Evolutionary conservation across 2,797 vertebrate genomes (phyloP), one percentile per base, ranked within the genome.

Genomic region (Sarcoramphus papa): DNA sequence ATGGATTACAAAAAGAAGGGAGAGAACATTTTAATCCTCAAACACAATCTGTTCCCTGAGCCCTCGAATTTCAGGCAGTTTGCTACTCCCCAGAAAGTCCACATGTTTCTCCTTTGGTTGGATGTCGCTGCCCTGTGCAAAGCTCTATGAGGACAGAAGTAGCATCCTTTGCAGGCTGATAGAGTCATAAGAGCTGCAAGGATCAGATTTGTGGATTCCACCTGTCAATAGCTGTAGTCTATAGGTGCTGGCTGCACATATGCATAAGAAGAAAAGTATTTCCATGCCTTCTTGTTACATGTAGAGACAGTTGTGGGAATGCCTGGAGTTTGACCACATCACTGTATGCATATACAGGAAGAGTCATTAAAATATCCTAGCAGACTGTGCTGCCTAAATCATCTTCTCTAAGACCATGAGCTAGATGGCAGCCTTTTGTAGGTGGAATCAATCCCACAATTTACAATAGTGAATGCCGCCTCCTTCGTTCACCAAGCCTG

Each of bases 181-280:
- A 54, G 60, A 54, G n/a, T 20, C 9, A 0, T 27, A 33, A 50
- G 7, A 41, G 3, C 8, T 47, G 9, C 35, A 65, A 31, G 28
- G 56, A 75, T 47, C 41, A 28, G 4, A 31, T 50, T 3, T 78
- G 15, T 70, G 28, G 15, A 40, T 80, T 81, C 30, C 4, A 2
- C 7, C 33, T 47, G 17, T 22, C 8, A 4, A 28, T 4, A 67
- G 11, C n/a, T 40, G 12, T 40, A 56, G 33, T 33, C 31, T 51
- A 6, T 23, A 59, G 12, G 13, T 51, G 12, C 40, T 72, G 41
- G n/a, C 51, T 41, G 21, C 13, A 64, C 0, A 0, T 19, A 48
- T 6, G 0, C 28, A 4, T 30, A 33, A 25, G 24, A 77, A 43
- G 54, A 74, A 88, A 60, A 1, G 2, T 31, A 20, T 74, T 79